Conservation (phyloP, 2,113 vertebrate species). For the Psittacara wagleri region DNA sequence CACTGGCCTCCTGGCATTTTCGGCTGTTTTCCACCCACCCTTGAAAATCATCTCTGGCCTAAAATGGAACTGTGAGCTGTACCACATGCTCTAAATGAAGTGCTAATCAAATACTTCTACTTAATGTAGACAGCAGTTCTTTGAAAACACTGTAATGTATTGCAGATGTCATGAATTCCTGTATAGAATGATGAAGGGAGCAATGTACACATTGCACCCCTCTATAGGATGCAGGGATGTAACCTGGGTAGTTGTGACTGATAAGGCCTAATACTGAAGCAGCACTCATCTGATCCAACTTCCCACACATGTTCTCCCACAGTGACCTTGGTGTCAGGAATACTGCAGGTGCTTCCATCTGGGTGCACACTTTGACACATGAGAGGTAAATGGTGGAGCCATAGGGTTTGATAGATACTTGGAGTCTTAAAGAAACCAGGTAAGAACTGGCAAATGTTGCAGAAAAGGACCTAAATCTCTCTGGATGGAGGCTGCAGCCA, state of each 20-base stretch:
- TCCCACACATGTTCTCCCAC: fast-evolving
- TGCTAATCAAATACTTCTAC: slow-evolving; percentile 64
- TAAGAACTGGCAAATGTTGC: neutral
- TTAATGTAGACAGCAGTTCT: slow-evolving; percentile 24
- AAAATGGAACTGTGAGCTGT: slow-evolving; percentile 26
- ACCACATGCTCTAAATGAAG: slow-evolving; percentile 58
- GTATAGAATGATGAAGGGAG: neutral
- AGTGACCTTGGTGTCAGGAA: fast-evolving
- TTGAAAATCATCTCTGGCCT: slow-evolving; percentile 15
- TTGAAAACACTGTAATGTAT: neutral
- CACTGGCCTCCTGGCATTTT: slow-evolving; percentile 6
- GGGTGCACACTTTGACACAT: fast-evolving
- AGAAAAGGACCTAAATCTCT: neutral
- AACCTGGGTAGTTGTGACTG: fast-evolving
- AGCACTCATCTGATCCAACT: neutral
- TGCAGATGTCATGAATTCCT: neutral
- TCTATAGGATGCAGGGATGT: neutral
- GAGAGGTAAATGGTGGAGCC: neutral
- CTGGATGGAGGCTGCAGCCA: neutral
- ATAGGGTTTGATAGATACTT: neutral
- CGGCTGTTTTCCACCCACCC: slow-evolving; percentile 10
- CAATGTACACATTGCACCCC: neutral
- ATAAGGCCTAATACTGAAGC: neutral
- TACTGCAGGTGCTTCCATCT: neutral
- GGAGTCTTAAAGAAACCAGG: neutral